Conservation (phyloP, 2,113 vertebrate species). For the Xyrauchen texanus region DNA sequence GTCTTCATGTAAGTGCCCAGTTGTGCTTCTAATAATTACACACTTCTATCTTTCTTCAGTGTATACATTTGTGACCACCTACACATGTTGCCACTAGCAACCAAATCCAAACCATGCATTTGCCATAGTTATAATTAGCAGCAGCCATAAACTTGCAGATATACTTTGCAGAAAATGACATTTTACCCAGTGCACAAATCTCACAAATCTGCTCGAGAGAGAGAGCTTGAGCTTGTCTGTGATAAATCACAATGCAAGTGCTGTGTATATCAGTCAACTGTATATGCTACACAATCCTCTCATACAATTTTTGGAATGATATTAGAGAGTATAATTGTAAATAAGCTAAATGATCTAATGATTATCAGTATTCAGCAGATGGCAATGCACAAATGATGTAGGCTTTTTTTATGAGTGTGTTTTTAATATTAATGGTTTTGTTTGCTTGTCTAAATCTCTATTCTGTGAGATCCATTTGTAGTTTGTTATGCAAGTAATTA, state of each 20-base stretch:
- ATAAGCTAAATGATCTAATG: too few relatives aligned
- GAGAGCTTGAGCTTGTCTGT: not conserved
- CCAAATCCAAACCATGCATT: constrained; percentile 28
- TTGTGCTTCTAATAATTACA: constrained; percentile 9
- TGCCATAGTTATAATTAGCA: constrained; percentile 19
- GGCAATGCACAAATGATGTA: too few relatives aligned
- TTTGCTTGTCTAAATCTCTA: not conserved
- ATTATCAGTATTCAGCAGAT: too few relatives aligned
- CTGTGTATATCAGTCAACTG: too few relatives aligned
- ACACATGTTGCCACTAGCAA: constrained; percentile 47
- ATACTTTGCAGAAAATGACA: not conserved
- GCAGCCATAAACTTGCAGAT: constrained; percentile 2
- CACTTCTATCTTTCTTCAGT: constrained; percentile 32
- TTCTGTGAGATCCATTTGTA: too few relatives aligned
- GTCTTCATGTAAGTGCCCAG: not conserved
- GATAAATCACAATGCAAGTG: too few relatives aligned
- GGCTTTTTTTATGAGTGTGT: too few relatives aligned
- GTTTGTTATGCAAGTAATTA: too few relatives aligned
- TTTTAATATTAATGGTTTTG: too few relatives aligned
- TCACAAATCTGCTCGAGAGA: not conserved
- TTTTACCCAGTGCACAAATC: not conserved
- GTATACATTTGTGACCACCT: constrained; percentile 35
- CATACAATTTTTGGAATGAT: too few relatives aligned
- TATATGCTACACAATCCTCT: too few relatives aligned
- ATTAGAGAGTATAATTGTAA: too few relatives aligned